A percentile compares a stretch with the other conserved stretches of the same genome.
Evolutionary conservation across 2,888 invertebrate species (phyloP).

Genomic region (Xestia rhomboidea): DNA sequence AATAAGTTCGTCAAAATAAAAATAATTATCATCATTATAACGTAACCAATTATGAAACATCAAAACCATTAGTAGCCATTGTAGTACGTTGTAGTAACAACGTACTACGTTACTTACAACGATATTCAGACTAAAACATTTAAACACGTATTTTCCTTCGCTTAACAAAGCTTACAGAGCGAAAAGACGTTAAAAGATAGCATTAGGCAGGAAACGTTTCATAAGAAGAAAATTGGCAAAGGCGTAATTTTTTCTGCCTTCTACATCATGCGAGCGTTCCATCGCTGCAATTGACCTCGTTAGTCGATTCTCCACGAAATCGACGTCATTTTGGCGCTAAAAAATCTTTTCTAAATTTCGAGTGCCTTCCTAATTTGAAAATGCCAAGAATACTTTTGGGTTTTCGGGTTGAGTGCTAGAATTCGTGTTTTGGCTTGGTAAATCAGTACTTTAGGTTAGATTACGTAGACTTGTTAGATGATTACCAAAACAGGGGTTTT

Average conservation of each 20-base stretch:
- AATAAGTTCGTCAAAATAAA: too few species aligned
- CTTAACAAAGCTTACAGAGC: conserved; percentile 36
- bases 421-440: neutral
- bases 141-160: conserved; percentile 15
- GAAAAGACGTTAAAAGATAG: conserved; percentile 52
- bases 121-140: conserved; percentile 26
- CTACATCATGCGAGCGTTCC: conserved; percentile 48
- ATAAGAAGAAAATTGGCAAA: conserved; percentile 54
- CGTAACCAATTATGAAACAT: too few species aligned
- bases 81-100: too few species aligned
- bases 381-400: neutral
- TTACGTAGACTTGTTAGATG: too few species aligned
- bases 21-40: too few species aligned
- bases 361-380: conserved; percentile 44
- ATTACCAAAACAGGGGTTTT: neutral
- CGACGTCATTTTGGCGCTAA: conserved; percentile 39
- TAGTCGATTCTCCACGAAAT: conserved; percentile 41
- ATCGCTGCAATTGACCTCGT: conserved; percentile 60
- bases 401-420: neutral
- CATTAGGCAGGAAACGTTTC: conserved; percentile 48
- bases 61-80: neutral
- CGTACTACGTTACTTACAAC: neutral
- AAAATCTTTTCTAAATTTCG: conserved; percentile 38
- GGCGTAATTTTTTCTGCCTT: conserved; percentile 53
- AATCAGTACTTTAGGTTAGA: neutral